Percentiles rank a stretch among this genome's conserved stretches.
Conservation (phyloP, 2,888 invertebrate genomes). For the Cephus rjabovi region DNA sequence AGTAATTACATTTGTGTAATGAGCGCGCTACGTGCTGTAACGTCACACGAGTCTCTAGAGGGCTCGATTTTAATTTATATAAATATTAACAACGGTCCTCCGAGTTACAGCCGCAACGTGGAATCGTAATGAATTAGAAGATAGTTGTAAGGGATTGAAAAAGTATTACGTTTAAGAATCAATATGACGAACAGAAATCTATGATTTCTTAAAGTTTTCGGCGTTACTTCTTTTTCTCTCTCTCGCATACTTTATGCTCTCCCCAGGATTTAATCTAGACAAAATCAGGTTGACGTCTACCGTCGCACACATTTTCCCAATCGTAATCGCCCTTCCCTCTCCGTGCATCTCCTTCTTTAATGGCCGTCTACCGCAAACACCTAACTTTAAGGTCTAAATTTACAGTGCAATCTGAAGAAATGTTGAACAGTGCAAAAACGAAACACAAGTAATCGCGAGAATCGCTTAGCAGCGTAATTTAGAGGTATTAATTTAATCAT, state of each 20-base stretch:
- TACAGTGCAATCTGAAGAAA: constrained; percentile 66
- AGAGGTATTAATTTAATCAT: constrained; percentile 53
- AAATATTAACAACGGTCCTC: constrained; percentile 19
- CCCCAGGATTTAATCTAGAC: background rate
- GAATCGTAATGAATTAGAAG: constrained; percentile 12
- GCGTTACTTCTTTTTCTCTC: background rate
- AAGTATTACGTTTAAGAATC: background rate
- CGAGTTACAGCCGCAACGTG: constrained; percentile 11
- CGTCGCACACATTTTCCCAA: background rate
- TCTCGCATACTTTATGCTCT: background rate
- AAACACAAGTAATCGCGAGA: background rate
- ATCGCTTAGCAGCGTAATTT: constrained; percentile 36
- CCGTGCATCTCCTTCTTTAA: background rate
- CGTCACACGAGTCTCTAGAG: constrained; percentile 32
- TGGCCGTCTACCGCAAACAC: background rate
- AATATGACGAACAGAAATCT: background rate
- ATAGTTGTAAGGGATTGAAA: background rate
- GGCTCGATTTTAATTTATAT: constrained; percentile 29
- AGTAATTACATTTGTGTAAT: constrained; percentile 65
- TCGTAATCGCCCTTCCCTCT: constrained; percentile 34
- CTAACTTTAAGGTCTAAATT: background rate
- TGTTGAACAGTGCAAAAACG: constrained; percentile 43
- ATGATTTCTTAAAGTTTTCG: background rate
- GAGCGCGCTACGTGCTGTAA: constrained; percentile 32
- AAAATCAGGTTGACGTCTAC: background rate